Evolutionary conservation across 1,140 invertebrate species (phyloP).

Genomic region (Brachionus paranguensis): DNA sequence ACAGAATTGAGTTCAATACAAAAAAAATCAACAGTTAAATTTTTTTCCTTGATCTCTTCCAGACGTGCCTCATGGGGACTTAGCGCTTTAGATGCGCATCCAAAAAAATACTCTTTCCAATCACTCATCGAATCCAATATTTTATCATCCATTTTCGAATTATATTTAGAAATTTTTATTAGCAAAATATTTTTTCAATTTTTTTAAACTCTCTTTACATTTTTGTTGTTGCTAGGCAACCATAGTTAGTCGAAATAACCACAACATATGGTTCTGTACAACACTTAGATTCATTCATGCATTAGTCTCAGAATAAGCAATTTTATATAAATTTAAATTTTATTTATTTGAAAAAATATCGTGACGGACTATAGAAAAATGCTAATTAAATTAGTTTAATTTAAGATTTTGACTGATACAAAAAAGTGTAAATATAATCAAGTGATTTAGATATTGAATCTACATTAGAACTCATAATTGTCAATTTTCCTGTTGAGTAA

Average conservation of each 20-base stretch:
- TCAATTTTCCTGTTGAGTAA: not conserved
- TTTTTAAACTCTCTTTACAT: not conserved
- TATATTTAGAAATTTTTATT: not conserved
- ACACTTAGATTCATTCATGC: not conserved
- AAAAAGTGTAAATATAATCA: not conserved
- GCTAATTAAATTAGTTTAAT: not conserved
- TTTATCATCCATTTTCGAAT: not conserved
- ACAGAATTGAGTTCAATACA: not conserved
- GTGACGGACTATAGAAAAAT: not conserved
- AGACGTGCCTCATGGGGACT: slow-evolving; percentile 10
- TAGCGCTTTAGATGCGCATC: not conserved
- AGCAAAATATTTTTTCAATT: not conserved
- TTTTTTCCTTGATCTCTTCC: slow-evolving; percentile 10
- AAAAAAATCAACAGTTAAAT: slow-evolving; percentile 17
- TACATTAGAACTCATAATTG: not conserved
- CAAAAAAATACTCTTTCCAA: slow-evolving; percentile 25
- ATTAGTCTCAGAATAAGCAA: not conserved
- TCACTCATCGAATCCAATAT: not conserved
- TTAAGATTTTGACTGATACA: not conserved
- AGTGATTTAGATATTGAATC: not conserved
- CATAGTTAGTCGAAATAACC: not conserved
- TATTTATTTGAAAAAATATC: not conserved
- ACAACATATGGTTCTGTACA: not conserved
- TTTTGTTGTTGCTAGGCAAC: not conserved
- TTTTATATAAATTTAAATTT: not conserved